These are phyloP conservation scores for Acronicta aceris DNA, from an alignment of 2,888 invertebrate genomes.

Conservation along the genomic window DNA sequence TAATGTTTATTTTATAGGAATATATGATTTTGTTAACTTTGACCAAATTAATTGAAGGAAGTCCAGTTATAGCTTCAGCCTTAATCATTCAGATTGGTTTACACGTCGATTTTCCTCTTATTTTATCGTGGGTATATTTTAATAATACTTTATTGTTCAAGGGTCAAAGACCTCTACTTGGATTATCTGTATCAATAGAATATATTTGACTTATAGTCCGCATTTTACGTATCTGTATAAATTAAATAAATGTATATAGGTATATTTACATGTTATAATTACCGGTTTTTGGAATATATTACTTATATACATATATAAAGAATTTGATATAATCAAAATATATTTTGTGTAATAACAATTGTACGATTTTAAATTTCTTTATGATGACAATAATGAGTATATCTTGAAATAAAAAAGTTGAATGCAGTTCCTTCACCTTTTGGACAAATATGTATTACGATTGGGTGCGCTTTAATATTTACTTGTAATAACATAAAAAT, in stretches of 20 bases:
- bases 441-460: conserved; percentile 1
- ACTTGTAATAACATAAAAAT: background rate
- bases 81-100: conserved; percentile 20
- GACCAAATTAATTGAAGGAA: conserved; percentile 36
- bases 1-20: conserved; percentile 25
- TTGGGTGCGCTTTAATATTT: conserved; percentile 1
- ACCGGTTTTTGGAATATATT: too few relatives aligned
- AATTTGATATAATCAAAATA: too few relatives aligned
- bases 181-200: conserved; percentile 13
- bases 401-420: background rate
- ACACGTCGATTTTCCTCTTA: conserved; percentile 31
- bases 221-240: conserved; percentile 11
- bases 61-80: conserved; percentile 33
- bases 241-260: background rate
- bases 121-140: conserved; percentile 19
- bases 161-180: conserved; percentile 36
- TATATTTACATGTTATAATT: conserved; percentile 1
- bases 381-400: conserved; percentile 1
- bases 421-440: conserved; percentile 5
- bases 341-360: too few relatives aligned
- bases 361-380: background rate
- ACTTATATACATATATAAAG: too few relatives aligned
- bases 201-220: conserved; percentile 24
- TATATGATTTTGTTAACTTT: conserved; percentile 41
- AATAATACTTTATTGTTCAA: conserved; percentile 15